These are phyloP conservation scores for Mareca strepera DNA, from an alignment of 2,797 vertebrate species.

Conservation along the genomic window DNA sequence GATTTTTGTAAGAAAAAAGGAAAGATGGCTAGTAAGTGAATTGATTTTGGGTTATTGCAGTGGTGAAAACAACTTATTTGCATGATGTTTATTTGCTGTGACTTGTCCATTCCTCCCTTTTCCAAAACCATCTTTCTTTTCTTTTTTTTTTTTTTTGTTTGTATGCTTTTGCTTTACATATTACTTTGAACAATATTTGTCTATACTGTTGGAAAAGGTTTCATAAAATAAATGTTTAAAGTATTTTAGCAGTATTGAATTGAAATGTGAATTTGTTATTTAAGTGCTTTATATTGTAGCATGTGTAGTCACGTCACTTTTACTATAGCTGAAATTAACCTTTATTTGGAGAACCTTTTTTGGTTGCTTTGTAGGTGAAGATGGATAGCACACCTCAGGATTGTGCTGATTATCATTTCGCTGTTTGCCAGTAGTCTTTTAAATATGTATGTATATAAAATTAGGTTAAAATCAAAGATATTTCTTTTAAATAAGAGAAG, in stretches of 20 bases:
- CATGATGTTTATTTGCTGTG: slow-evolving; percentile 83
- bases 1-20: slow-evolving; percentile 87
- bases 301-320: neutral
- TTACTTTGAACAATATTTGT: slow-evolving; percentile 78
- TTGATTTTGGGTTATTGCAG: slow-evolving; percentile 76
- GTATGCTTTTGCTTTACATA: slow-evolving; percentile 75
- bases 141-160: slow-evolving; percentile 69
- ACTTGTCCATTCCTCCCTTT: slow-evolving; percentile 83
- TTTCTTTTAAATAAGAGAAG: neutral
- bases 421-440: neutral
- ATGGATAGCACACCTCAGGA: neutral
- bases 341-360: neutral
- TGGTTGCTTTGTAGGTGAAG: neutral
- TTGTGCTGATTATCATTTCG: neutral
- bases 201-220: slow-evolving; percentile 79
- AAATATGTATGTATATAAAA: neutral
- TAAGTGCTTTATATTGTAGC: neutral
- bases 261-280: slow-evolving; percentile 38
- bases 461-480: neutral
- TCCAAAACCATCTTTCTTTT: slow-evolving; percentile 75
- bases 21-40: slow-evolving; percentile 87
- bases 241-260: slow-evolving; percentile 33
- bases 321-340: neutral
- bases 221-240: slow-evolving; percentile 41
- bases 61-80: slow-evolving; percentile 77